Evolutionary conservation across 2,888 invertebrate species (phyloP).

Genomic region (Drosophila koepferae): DNA sequence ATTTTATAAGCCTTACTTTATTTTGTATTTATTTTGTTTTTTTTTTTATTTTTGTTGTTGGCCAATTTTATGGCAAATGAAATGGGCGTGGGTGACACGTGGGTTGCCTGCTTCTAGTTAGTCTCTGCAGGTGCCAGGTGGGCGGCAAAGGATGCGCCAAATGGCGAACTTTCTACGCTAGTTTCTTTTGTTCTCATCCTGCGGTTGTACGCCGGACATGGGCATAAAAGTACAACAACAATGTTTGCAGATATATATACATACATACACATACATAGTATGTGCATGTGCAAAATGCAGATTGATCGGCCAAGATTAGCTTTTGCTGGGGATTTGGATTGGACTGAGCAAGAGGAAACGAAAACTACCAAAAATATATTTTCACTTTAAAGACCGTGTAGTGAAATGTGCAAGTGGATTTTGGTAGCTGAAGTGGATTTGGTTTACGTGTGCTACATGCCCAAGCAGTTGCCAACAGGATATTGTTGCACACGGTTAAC

Average conservation of each 20-base stretch:
- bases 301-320: conserved; percentile 56
- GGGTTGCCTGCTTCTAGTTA: background rate
- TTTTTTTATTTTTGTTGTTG: conserved; percentile 14
- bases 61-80: conserved; percentile 35
- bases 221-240: conserved; percentile 49
- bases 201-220: conserved; percentile 51
- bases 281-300: conserved; percentile 46
- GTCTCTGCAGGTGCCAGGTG: background rate
- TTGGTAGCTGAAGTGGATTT: conserved; percentile 20
- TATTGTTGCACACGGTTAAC: conserved; percentile 51
- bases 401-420: conserved; percentile 19
- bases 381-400: conserved; percentile 20
- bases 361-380: conserved; percentile 25
- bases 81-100: conserved; percentile 16
- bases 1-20: background rate
- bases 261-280: conserved; percentile 1
- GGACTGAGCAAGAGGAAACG: background rate
- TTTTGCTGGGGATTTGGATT: background rate
- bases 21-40: background rate
- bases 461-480: conserved; percentile 31
- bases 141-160: conserved; percentile 8
- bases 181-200: conserved; percentile 48
- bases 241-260: background rate
- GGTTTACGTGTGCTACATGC: conserved; percentile 35
- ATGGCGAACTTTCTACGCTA: conserved; percentile 32